A percentile compares a stretch with the other conserved stretches of the same genome.
phyloP scores from a whole-genome alignment of 2,113 vertebrate genomes.

The Rhineura floridana region DNA sequence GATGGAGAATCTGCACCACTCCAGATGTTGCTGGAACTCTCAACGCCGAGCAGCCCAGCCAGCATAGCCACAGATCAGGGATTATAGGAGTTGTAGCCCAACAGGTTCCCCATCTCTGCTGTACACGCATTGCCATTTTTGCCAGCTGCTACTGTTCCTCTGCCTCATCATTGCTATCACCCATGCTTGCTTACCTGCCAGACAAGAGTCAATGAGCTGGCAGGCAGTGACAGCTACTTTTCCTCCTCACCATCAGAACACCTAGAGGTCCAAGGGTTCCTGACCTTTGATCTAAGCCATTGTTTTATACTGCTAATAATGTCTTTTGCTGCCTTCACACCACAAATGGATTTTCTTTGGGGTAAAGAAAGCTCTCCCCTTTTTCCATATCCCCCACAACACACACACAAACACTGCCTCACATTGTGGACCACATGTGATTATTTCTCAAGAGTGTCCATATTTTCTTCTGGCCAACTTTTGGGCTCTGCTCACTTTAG shows the following conservation, averaged over 20 bases:
- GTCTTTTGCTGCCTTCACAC: neutral
- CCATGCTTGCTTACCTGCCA: neutral
- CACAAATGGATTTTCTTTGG: neutral
- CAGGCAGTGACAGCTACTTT: neutral
- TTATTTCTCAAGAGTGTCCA: neutral
- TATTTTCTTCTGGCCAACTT: neutral
- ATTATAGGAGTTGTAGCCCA: too few species aligned
- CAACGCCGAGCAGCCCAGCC: too few species aligned
- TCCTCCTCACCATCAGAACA: neutral
- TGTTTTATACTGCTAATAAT: neutral
- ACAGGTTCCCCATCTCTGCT: neutral
- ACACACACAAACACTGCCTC: too few species aligned
- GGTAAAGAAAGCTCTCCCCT: neutral
- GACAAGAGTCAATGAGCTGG: neutral
- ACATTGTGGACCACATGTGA: neutral
- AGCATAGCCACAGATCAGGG: too few species aligned
- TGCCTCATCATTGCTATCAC: neutral
- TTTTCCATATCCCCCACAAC: neutral
- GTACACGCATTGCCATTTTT: neutral
- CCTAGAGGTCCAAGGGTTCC: too few species aligned
- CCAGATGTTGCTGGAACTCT: too few species aligned
- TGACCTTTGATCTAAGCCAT: neutral
- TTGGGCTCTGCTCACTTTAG: neutral
- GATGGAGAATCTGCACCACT: too few species aligned
- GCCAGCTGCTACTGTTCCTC: neutral